phyloP scores from a whole-genome alignment of 2,113 vertebrate genomes.

The Mixornis gularis region DNA sequence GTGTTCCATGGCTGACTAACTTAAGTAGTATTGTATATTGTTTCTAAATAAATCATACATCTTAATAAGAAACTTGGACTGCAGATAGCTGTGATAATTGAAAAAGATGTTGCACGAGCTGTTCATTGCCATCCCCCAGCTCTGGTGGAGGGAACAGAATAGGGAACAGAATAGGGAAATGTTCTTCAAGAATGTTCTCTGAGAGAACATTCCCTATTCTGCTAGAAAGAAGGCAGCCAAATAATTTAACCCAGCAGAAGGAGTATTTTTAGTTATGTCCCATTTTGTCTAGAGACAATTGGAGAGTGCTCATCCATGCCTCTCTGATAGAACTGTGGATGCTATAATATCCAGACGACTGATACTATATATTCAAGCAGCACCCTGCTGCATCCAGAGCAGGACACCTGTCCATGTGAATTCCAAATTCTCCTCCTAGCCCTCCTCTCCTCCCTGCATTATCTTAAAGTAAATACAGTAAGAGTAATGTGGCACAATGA shows the following conservation, averaged over 20 bases:
- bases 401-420: background rate
- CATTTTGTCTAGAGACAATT: background rate
- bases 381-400: background rate
- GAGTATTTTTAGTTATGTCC: conserved; percentile 18
- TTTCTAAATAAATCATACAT: conserved; percentile 20
- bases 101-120: background rate
- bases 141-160: background rate
- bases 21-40: background rate
- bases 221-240: background rate
- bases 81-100: conserved; percentile 9
- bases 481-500: background rate
- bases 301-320: background rate
- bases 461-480: background rate
- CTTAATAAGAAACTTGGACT: background rate
- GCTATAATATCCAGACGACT: background rate
- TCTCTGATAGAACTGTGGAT: background rate
- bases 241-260: conserved; percentile 1
- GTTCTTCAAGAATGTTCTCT: no score
- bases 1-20: background rate
- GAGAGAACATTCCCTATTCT: background rate
- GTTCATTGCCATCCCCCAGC: background rate
- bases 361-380: background rate
- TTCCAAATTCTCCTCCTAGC: background rate
- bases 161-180: no score
- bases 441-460: background rate